phyloP scores from a whole-genome alignment of 2,888 invertebrate species.

The Aelia acuminata region DNA sequence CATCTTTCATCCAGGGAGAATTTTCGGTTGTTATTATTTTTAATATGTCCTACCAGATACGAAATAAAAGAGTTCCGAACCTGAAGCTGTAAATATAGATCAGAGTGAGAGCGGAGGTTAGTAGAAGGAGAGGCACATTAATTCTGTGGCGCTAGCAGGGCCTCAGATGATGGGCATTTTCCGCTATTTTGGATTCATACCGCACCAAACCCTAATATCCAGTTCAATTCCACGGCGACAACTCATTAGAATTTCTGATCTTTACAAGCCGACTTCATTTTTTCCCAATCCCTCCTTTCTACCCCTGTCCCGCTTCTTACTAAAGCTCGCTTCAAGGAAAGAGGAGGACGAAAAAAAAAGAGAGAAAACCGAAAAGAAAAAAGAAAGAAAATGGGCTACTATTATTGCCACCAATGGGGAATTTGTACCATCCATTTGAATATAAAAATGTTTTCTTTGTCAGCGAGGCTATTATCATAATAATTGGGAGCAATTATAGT shows the following conservation, averaged over 20 bases:
- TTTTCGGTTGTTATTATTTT: not conserved
- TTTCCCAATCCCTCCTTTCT: constrained; percentile 48
- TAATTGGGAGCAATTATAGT: constrained; percentile 40
- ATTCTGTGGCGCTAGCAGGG: constrained; percentile 2
- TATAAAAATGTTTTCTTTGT: constrained; percentile 50
- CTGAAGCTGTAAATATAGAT: constrained; percentile 25
- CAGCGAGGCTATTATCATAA: constrained; percentile 36
- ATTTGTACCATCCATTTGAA: constrained; percentile 31
- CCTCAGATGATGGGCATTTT: constrained; percentile 57
- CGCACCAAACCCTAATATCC: constrained; percentile 50
- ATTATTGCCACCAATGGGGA: constrained; percentile 27
- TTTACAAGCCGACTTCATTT: constrained; percentile 51
- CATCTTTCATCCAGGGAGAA: not conserved
- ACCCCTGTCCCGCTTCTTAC: not conserved
- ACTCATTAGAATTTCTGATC: constrained; percentile 51
- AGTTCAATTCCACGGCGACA: constrained; percentile 48
- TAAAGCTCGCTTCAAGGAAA: constrained; percentile 6
- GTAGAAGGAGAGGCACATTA: constrained; percentile 31
- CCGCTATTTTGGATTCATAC: constrained; percentile 58
- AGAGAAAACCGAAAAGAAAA: not conserved
- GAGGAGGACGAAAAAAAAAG: not conserved
- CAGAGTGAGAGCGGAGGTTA: not conserved
- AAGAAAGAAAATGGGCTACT: constrained; percentile 28
- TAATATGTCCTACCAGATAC: not conserved
- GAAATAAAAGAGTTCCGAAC: not conserved